phyloP scores from a whole-genome alignment of 2,888 invertebrate species.

The Microdon myrmicae region DNA sequence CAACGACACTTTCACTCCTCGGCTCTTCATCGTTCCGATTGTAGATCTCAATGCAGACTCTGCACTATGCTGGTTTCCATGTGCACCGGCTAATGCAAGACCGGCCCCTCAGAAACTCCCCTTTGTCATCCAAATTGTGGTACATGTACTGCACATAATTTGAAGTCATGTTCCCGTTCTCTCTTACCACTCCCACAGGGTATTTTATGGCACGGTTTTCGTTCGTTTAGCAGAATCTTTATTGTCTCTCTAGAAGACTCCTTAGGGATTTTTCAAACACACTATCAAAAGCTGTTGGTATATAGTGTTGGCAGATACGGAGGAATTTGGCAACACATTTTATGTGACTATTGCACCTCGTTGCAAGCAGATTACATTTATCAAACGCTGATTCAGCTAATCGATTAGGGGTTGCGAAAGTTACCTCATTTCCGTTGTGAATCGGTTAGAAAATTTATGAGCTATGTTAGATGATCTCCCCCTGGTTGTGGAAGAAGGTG shows the following conservation, averaged over 20 bases:
- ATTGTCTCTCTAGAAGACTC: too few relatives aligned
- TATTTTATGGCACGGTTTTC: conserved; percentile 43
- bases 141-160: conserved; percentile 46
- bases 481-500: too few relatives aligned
- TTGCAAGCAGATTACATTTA: conserved; percentile 40
- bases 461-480: too few relatives aligned
- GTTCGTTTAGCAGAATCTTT: conserved; percentile 51
- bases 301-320: too few relatives aligned
- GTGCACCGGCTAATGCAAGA: conserved; percentile 24
- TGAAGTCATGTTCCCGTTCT: conserved; percentile 27
- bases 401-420: conserved; percentile 32
- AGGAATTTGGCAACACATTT: conserved; percentile 39
- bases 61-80: conserved; percentile 14
- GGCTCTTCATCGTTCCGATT: conserved; percentile 29
- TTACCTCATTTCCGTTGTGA: conserved; percentile 1
- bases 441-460: too few relatives aligned
- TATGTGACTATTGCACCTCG: conserved; percentile 51
- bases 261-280: too few relatives aligned
- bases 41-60: conserved; percentile 39
- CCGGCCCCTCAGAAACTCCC: too few relatives aligned
- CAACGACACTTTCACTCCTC: conserved; percentile 51
- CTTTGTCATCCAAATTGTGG: conserved; percentile 43
- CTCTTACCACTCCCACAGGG: conserved; percentile 11
- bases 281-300: too few relatives aligned
- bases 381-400: conserved; percentile 46